These are phyloP conservation scores for Drosophila ficusphila DNA, from an alignment of 1,140 invertebrate genomes.

Conservation along the genomic window DNA sequence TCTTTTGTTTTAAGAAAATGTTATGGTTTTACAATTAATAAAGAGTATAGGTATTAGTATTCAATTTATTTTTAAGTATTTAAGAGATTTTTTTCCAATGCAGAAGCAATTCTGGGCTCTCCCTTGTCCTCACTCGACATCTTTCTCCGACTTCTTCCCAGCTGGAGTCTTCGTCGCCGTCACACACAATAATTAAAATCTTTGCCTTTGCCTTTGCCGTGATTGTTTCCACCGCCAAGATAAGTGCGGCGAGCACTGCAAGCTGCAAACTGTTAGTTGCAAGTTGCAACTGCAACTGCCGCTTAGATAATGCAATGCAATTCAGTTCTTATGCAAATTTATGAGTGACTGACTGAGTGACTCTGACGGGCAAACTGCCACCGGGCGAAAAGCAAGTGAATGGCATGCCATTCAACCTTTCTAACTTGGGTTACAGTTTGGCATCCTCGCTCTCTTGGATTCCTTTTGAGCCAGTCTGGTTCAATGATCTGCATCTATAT, in stretches of 20 bases:
- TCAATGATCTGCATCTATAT: conserved; percentile 54
- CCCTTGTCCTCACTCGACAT: conserved; percentile 18
- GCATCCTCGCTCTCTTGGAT: conserved; percentile 36
- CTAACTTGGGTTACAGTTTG: conserved; percentile 73
- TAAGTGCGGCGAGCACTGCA: conserved; percentile 54
- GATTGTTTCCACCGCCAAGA: conserved; percentile 66
- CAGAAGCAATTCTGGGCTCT: conserved; percentile 27
- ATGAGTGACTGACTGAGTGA: conserved; percentile 70
- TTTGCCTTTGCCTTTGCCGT: conserved; percentile 37
- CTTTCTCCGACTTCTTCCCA: conserved; percentile 15
- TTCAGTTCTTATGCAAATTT: conserved; percentile 75
- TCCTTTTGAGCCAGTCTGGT: conserved; percentile 27
- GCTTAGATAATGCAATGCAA: conserved; percentile 75
- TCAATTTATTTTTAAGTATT: background rate
- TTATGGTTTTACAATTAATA: background rate
- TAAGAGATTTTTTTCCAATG: background rate
- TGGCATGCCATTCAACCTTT: conserved; percentile 78
- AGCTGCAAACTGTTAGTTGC: conserved; percentile 12
- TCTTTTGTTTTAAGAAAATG: too few species aligned
- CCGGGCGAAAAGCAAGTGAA: conserved; percentile 49
- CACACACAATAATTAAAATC: conserved; percentile 82
- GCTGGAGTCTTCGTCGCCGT: conserved; percentile 42
- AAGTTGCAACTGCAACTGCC: conserved; percentile 30
- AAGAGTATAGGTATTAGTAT: background rate
- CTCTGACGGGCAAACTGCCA: conserved; percentile 59